Percentiles rank a stretch among this genome's conserved stretches.
These are phyloP conservation scores for Itoplectis maculator DNA, from an alignment of 2,888 invertebrate genomes.

Conservation along the genomic window DNA sequence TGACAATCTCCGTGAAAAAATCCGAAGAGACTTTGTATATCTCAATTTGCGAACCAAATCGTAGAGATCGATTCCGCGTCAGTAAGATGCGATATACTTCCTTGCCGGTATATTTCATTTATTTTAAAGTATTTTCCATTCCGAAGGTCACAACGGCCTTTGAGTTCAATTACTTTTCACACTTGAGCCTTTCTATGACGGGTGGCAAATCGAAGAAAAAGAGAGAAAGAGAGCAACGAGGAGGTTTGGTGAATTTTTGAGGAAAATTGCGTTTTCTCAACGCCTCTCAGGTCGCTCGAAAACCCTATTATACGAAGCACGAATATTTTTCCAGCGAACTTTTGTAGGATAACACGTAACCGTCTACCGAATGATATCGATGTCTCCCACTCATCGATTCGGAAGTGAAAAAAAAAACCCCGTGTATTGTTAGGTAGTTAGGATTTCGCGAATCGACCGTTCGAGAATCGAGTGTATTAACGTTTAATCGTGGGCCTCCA, in stretches of 20 bases:
- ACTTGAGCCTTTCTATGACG: conserved; percentile 37
- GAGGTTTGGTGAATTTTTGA: conserved; percentile 19
- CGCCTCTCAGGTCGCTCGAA: conserved; percentile 35
- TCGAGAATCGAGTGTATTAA: conserved; percentile 32
- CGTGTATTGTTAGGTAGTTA: conserved; percentile 24
- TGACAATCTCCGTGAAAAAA: conserved; percentile 49
- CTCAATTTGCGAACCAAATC: conserved; percentile 25
- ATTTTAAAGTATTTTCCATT: conserved; percentile 41
- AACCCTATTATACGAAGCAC: conserved; percentile 39
- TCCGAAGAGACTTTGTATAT: conserved; percentile 34
- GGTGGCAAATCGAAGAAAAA: conserved; percentile 5
- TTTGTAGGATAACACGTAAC: conserved; percentile 30
- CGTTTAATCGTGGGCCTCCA: conserved; percentile 52
- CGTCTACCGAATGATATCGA: conserved; percentile 38
- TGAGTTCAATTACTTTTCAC: conserved; percentile 23
- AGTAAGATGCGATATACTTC: conserved; percentile 17
- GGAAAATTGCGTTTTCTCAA: conserved; percentile 8
- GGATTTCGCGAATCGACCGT: conserved; percentile 52
- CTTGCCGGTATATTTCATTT: conserved; percentile 41
- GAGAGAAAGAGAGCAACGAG: conserved; percentile 26
- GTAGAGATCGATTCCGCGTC: conserved; percentile 8
- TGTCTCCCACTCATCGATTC: conserved; percentile 37
- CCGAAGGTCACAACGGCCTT: conserved; percentile 29
- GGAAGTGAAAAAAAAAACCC: conserved; percentile 17
- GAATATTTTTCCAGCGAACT: conserved; percentile 59